Conservation (phyloP, 2,888 invertebrate species). For the Arenicola marina region DNA sequence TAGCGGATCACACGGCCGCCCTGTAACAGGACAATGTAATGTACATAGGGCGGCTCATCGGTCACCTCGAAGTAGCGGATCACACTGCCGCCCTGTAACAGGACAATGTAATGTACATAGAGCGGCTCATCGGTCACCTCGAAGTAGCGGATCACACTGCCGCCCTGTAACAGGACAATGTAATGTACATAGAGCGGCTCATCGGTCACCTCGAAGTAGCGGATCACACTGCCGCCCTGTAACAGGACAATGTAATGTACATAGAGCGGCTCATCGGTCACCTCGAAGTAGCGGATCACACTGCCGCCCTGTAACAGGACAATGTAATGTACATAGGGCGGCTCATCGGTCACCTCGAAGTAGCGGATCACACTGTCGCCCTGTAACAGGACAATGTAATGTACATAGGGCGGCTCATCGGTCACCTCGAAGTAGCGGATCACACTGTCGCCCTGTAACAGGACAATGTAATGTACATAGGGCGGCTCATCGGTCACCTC, state of each 20-base stretch:
- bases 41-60: conserved; percentile 85
- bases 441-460: conserved; percentile 83
- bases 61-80: conserved; percentile 94
- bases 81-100: conserved; percentile 83
- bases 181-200: conserved; percentile 90
- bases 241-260: conserved; percentile 75
- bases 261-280: conserved; percentile 87
- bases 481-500: conserved; percentile 90
- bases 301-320: conserved; percentile 78
- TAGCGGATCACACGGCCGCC: conserved; percentile 95
- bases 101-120: conserved; percentile 81
- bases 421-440: conserved; percentile 94
- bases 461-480: conserved; percentile 81
- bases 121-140: conserved; percentile 90
- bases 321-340: conserved; percentile 90
- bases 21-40: conserved; percentile 72
- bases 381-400: conserved; percentile 72
- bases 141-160: conserved; percentile 92
- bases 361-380: conserved; percentile 95
- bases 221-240: conserved; percentile 90
- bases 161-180: conserved; percentile 73
- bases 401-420: conserved; percentile 85
- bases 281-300: conserved; percentile 92
- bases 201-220: conserved; percentile 92
- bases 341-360: conserved; percentile 89